Percentiles rank a stretch among this genome's conserved stretches.
These are phyloP conservation scores for Conger conger DNA, from an alignment of 2,113 vertebrate genomes.

Conservation along the genomic window DNA sequence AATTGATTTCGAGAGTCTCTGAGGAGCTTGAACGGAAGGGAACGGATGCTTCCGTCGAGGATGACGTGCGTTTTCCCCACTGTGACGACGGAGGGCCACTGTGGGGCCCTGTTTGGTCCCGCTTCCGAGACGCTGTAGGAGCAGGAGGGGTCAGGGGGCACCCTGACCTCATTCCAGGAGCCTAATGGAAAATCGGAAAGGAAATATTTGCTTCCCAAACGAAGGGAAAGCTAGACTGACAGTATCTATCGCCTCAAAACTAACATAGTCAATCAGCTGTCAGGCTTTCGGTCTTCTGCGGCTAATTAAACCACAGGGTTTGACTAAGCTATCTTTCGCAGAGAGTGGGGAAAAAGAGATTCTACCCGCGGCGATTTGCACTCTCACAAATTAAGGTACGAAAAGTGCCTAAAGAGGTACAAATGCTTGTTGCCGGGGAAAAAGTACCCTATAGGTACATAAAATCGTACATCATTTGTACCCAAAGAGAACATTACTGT, in stretches of 20 bases:
- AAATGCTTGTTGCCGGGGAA: too few species aligned
- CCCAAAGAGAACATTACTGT: too few species aligned
- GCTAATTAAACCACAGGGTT: not conserved
- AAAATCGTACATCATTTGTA: too few species aligned
- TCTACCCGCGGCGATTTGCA: not conserved
- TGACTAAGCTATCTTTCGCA: not conserved
- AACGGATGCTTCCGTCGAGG: not conserved
- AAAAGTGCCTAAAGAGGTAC: too few species aligned
- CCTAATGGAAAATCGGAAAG: not conserved
- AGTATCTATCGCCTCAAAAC: not conserved
- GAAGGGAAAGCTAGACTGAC: not conserved
- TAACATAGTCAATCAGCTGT: not conserved
- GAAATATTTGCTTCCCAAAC: not conserved
- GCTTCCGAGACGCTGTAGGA: not conserved
- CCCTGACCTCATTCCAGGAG: not conserved
- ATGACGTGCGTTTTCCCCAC: not conserved
- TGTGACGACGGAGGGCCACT: not conserved
- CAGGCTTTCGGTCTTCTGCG: not conserved
- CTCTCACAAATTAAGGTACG: too few species aligned
- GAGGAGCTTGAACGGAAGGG: conserved; percentile 3
- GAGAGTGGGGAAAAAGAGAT: not conserved
- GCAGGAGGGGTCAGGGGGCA: not conserved
- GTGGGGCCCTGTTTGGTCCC: not conserved
- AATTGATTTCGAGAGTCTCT: conserved; percentile 10
- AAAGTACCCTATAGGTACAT: too few species aligned